Conservation (phyloP, 2,888 invertebrate genomes). For the Nesidiocoris tenuis region DNA sequence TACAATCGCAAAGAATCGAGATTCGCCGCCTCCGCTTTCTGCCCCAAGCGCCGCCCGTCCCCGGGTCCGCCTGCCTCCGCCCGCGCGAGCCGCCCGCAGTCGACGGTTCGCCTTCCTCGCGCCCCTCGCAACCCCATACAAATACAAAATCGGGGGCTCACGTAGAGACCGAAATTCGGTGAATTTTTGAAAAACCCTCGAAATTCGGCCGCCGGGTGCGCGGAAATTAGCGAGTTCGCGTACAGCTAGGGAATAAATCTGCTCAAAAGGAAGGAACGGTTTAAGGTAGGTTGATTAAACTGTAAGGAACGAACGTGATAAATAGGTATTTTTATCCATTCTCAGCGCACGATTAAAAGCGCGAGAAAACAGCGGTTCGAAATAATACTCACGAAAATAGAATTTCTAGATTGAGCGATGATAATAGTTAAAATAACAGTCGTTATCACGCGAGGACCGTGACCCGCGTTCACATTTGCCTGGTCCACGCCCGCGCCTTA, state of each 20-base stretch:
- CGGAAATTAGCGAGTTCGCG: not conserved
- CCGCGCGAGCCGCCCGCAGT: constrained; percentile 15
- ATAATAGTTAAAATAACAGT: no score
- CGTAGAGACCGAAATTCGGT: not conserved
- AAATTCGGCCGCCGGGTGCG: not conserved
- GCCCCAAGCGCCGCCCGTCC: not conserved
- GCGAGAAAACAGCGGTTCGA: not conserved
- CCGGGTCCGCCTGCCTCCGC: constrained; percentile 4
- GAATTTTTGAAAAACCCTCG: not conserved
- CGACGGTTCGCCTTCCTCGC: constrained; percentile 29
- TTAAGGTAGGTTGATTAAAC: not conserved
- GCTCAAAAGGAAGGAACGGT: not conserved
- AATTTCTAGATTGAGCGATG: no score
- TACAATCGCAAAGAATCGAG: not conserved
- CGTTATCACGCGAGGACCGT: not conserved
- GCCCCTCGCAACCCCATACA: constrained; percentile 17
- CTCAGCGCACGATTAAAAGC: no score
- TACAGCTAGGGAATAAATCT: not conserved
- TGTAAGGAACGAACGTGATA: no score
- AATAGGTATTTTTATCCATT: no score
- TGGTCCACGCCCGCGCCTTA: not conserved
- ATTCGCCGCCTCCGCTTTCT: not conserved
- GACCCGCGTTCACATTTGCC: not conserved
- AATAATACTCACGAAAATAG: no score
- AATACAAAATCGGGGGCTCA: not conserved